Evolutionary conservation across 2,113 vertebrate species (phyloP), one percentile per base, ranked within the genome.

Genomic region (Salvelinus namaycush): DNA sequence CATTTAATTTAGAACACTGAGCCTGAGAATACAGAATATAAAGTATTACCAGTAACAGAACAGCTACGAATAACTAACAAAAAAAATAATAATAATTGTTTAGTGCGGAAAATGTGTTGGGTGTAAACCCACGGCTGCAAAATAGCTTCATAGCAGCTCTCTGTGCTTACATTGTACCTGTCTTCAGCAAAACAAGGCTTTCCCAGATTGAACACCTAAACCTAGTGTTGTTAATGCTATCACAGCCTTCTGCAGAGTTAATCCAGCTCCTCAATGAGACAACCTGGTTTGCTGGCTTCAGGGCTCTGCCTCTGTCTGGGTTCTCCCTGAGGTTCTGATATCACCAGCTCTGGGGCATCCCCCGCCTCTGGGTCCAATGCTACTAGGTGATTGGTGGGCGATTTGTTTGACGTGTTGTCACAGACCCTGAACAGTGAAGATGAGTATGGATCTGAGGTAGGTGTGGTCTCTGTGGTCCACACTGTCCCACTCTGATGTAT

Each of bases 261-360:
- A 2, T 92, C 87, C 9, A 93, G 68, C 71, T 92, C 91, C 79
- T 94, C 87, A 48, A 93, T 92, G 57, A 93, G 69, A 71, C 79
- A 77, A 5, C 9, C 34, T 57, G 70, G 64, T 31, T 29, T 67
- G 51, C 49, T 66, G 6, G 68, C n/a, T 54, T 54, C 51, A 54
- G 16, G 51, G 0, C 3, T 24, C 34, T 65, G 74, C 2, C 68
- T 77, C 26, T 57, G 51, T 65, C 85, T 77, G 16, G 69, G 34
- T 68, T 76, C 67, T 34, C 5, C 57, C 54, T 31, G 54, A 5
- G 68, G 18, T 27, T 83, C 31, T 29, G 24, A 73, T 39, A 62
- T 11, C 12, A 22, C 7, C 3, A 62, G 26, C n/a, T 78, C 39
- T 3, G 27, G 0, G 1, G 0, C 26, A 6, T 81, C 78, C 0